Percentiles rank a stretch among this genome's conserved stretches.
phyloP scores from a whole-genome alignment of 2,888 invertebrate genomes.

The Euzophera pinguis region DNA sequence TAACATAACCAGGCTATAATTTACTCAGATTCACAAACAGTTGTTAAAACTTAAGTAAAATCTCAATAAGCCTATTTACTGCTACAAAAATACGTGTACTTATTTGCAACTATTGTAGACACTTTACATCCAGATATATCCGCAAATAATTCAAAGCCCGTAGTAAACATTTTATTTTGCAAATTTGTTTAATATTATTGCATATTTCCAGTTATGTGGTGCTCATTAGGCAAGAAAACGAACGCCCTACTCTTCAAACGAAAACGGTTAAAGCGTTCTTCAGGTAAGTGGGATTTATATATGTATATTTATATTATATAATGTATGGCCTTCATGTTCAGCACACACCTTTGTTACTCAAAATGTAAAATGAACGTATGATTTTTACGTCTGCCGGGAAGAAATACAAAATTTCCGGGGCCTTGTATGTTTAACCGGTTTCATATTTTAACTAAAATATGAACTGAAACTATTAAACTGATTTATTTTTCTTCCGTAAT shows the following conservation, averaged over 20 bases:
- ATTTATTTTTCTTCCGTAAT: too few species aligned
- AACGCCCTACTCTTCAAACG: conserved; percentile 50
- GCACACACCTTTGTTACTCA: conserved; percentile 7
- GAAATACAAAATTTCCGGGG: conserved; percentile 2
- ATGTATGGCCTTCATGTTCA: conserved; percentile 24
- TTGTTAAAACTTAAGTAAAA: too few species aligned
- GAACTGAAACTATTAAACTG: too few species aligned
- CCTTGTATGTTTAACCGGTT: not conserved
- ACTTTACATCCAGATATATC: too few species aligned
- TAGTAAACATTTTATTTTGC: not conserved
- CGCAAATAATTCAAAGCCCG: not conserved
- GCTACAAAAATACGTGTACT: too few species aligned
- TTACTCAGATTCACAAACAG: too few species aligned
- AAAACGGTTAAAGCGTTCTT: conserved; percentile 63
- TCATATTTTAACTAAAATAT: too few species aligned
- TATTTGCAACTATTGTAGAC: too few species aligned
- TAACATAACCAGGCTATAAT: too few species aligned
- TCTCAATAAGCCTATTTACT: too few species aligned
- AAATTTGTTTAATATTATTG: conserved; percentile 15
- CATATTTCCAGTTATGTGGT: conserved; percentile 54
- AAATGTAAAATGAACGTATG: not conserved
- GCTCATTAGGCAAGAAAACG: conserved; percentile 61
- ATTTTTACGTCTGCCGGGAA: not conserved
- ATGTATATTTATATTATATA: too few species aligned
- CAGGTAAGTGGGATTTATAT: conserved; percentile 50